A percentile compares a stretch with the other conserved stretches of the same genome.
These are phyloP conservation scores for Spizaetus ornatus DNA, from an alignment of 2,113 vertebrate species.

Conservation along the genomic window DNA sequence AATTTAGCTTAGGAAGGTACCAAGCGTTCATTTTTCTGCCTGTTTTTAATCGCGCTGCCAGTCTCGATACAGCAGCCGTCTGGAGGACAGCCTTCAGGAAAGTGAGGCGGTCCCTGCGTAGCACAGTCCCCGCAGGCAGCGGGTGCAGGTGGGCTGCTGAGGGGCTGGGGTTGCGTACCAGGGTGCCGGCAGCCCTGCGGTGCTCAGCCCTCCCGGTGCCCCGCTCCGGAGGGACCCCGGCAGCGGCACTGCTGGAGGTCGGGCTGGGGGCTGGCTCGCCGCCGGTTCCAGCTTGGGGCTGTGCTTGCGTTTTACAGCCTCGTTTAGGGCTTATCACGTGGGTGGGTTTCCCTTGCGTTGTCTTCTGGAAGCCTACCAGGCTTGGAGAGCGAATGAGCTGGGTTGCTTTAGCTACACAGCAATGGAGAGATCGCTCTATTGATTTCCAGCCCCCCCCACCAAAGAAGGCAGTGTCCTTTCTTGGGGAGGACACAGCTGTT, in stretches of 20 bases:
- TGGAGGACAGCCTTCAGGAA: background rate
- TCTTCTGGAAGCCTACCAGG: background rate
- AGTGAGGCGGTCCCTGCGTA: background rate
- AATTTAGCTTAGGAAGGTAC: background rate
- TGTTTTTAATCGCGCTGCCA: background rate
- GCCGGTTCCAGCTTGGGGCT: background rate
- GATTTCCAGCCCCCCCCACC: accelerated
- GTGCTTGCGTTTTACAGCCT: background rate
- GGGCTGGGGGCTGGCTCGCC: background rate
- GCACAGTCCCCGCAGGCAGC: background rate
- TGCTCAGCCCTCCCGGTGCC: background rate
- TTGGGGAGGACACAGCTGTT: background rate
- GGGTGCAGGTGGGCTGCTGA: background rate
- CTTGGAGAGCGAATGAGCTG: background rate
- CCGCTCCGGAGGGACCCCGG: background rate
- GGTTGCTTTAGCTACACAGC: background rate
- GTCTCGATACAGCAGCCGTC: no score
- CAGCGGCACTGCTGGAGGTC: background rate
- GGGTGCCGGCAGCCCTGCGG: background rate
- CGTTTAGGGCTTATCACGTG: background rate
- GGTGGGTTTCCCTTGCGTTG: background rate
- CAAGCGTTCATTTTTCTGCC: background rate
- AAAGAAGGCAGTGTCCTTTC: background rate
- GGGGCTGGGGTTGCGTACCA: background rate
- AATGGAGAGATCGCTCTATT: background rate